Percentiles rank a stretch among this genome's conserved stretches.
These are phyloP conservation scores for Phyllotreta cruciferae DNA, from an alignment of 2,888 invertebrate species.

Conservation along the genomic window DNA sequence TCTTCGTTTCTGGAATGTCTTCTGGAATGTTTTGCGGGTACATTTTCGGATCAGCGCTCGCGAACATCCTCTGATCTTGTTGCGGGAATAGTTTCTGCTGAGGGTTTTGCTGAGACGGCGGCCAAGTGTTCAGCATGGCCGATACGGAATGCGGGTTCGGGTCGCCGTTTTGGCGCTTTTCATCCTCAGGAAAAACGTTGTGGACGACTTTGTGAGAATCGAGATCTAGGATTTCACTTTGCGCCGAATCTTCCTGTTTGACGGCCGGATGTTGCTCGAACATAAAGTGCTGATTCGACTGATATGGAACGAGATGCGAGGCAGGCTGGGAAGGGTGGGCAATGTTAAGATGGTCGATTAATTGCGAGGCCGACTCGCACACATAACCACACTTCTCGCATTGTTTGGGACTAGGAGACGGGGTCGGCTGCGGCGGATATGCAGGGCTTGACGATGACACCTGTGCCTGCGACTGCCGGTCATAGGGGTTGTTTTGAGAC, in stretches of 20 bases:
- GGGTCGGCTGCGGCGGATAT: constrained; percentile 72
- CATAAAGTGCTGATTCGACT: constrained; percentile 60
- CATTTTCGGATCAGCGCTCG: constrained; percentile 48
- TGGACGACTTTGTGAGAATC: constrained; percentile 90
- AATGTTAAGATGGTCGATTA: constrained; percentile 77
- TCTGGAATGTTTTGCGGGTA: constrained; percentile 48
- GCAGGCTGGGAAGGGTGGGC: constrained; percentile 65
- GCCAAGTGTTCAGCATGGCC: constrained; percentile 63
- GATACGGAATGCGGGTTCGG: constrained; percentile 63
- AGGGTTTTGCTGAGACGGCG: constrained; percentile 58
- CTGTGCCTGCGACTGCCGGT: constrained; percentile 55
- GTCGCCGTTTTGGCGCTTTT: constrained; percentile 53
- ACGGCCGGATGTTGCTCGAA: constrained; percentile 61
- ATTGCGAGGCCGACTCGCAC: constrained; percentile 75
- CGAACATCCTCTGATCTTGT: constrained; percentile 47
- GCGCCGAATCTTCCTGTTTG: constrained; percentile 74
- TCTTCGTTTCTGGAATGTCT: constrained; percentile 43
- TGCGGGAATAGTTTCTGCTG: constrained; percentile 58
- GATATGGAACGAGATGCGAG: constrained; percentile 49
- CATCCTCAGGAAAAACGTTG: constrained; percentile 61
- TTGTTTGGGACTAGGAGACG: constrained; percentile 76
- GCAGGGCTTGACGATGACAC: constrained; percentile 62
- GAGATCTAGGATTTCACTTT: constrained; percentile 83
- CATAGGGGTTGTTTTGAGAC: constrained; percentile 61
- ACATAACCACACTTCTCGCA: constrained; percentile 86